phyloP scores from a whole-genome alignment of 2,113 vertebrate species.

The Enhydra lutris region DNA sequence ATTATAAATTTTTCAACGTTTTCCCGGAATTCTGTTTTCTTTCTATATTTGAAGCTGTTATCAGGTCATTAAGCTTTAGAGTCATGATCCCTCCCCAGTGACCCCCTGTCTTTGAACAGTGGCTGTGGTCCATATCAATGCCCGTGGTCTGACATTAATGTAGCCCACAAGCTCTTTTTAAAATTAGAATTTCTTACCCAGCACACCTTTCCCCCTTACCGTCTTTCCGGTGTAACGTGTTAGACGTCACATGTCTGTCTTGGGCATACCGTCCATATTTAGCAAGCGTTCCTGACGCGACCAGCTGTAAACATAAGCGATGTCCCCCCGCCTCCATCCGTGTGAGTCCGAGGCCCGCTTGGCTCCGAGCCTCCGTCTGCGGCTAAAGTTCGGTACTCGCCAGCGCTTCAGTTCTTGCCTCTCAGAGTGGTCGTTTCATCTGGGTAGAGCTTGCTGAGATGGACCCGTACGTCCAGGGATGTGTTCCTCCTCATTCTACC shows the following conservation, averaged over 20 bases:
- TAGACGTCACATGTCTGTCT: not conserved
- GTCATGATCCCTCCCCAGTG: not conserved
- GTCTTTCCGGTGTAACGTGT: not conserved
- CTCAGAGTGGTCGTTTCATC: not conserved
- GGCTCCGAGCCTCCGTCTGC: not conserved
- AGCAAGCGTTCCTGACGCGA: not conserved
- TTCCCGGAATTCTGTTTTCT: not conserved
- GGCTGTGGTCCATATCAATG: not conserved
- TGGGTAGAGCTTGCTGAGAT: not conserved
- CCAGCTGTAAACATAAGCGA: not conserved
- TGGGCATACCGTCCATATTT: not conserved
- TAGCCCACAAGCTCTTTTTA: not conserved
- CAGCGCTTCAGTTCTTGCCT: not conserved
- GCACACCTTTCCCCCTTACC: not conserved
- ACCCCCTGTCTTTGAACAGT: not conserved
- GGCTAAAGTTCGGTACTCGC: fast-evolving
- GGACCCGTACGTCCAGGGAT: not conserved
- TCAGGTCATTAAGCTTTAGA: not conserved
- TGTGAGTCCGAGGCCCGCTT: not conserved
- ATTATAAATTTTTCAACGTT: not conserved
- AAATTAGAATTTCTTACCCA: not conserved
- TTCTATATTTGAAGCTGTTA: not conserved
- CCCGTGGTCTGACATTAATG: not conserved
- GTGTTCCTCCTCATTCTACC: not conserved
- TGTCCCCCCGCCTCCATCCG: not conserved